Evolutionary conservation across 2,797 vertebrate species (phyloP), one percentile per base, ranked within the genome.

Genomic region (Neosalanx taihuensis): DNA sequence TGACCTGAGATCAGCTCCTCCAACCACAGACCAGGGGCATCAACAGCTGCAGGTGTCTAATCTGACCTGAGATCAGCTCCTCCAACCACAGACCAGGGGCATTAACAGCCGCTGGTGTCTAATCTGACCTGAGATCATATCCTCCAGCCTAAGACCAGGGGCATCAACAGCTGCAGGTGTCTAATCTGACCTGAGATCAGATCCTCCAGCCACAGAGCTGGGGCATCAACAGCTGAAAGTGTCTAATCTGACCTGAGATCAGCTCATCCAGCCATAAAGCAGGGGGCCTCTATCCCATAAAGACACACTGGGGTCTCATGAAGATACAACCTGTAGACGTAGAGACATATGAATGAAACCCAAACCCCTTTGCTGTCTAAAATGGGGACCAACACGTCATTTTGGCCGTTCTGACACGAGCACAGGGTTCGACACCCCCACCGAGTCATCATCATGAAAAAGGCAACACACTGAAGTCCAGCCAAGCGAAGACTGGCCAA

Each of bases 401-500:
- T 7, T 10, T 12, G 23, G 58, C 9, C 2, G 12, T 23, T 56
- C n/a, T 5, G 17, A 17, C 18, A 0, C 12, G n/a, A 17, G 17
- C 51, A 56, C 51, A n/a, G 6, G 51, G 51, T 17, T 56, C 2
- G 18, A 56, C 2, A 56, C 10, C 51, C 51, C 5, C 15, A 17
- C 51, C 23, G 26, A 37, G 41, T 29, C 46, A 53, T 67, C 64
- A 74, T 83, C 41, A 84, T 83, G 81, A 87, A 81, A 84, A 70
- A 72, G 72, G 51, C 46, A 64, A 74, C 60, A 67, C 53, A 37
- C 74, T 66, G 69, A 51, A 76, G 26, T 70, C 49, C 70, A 74
- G 72, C 49, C 70, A 74, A 73, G 62, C 80, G 66, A 72, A 58
- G 66, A 69, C n/a, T 75, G 72, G 51, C 29, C 18, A 31, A 56